Evolutionary conservation across 2,113 vertebrate genomes (phyloP).

Genomic region (Manacus vitellinus): DNA sequence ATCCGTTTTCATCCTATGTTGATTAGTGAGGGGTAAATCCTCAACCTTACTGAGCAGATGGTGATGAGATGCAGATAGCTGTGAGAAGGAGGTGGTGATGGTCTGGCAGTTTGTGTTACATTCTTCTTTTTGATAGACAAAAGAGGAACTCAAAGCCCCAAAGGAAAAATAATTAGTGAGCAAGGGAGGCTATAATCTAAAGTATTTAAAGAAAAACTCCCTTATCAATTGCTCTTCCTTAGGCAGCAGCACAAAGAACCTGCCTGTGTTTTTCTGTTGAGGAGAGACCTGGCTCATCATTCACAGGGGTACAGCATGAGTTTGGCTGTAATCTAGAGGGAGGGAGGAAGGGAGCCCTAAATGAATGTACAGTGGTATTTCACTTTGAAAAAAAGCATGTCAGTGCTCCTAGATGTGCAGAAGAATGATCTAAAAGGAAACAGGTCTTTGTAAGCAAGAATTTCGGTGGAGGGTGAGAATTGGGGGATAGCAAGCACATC

Average conservation of each 20-base stretch:
- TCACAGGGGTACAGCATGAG: background rate
- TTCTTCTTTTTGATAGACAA: conserved; percentile 44
- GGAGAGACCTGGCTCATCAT: background rate
- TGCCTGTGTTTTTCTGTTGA: background rate
- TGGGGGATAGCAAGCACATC: background rate
- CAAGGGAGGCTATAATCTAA: background rate
- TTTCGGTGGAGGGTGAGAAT: background rate
- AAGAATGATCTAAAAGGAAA: conserved; percentile 28
- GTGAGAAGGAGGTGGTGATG: conserved; percentile 38
- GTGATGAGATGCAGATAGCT: background rate
- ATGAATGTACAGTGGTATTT: conserved; percentile 18
- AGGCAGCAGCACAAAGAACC: background rate
- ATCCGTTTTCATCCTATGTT: background rate
- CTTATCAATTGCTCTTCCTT: background rate
- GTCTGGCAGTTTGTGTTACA: conserved; percentile 44
- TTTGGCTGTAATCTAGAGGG: background rate
- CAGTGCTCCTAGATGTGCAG: background rate
- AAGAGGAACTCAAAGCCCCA: conserved; percentile 35
- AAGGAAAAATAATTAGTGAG: conserved; percentile 6
- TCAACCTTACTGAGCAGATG: conserved; percentile 23
- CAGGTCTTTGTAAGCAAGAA: conserved; percentile 1
- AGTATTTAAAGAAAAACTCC: background rate
- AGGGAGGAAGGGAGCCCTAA: background rate
- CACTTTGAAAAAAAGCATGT: background rate
- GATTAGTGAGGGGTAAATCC: conserved; percentile 40